Percentiles rank a stretch among this genome's conserved stretches.
Conservation (phyloP, 2,888 invertebrate genomes). For the Lutraria lutraria region DNA sequence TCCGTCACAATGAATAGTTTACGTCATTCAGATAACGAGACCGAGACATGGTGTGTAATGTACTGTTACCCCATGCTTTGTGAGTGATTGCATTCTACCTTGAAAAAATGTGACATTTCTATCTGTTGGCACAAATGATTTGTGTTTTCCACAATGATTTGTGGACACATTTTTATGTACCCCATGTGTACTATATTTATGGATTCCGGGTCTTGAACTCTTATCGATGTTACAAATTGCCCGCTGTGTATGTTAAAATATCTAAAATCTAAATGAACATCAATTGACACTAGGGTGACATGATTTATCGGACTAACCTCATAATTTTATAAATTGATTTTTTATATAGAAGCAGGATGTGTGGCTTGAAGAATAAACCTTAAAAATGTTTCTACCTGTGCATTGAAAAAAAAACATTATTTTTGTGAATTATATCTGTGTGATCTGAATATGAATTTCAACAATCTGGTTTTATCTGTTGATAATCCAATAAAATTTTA, state of each 20-base stretch:
- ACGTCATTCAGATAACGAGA: slow-evolving; percentile 14
- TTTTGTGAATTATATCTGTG: not conserved
- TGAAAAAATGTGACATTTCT: slow-evolving; percentile 31
- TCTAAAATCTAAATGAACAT: not conserved
- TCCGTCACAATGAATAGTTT: slow-evolving; percentile 18
- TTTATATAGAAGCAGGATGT: not conserved
- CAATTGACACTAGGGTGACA: not conserved
- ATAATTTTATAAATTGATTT: slow-evolving; percentile 25
- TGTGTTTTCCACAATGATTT: slow-evolving; percentile 26
- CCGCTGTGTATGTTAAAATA: slow-evolving; percentile 19
- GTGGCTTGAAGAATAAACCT: not conserved
- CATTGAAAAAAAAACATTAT: not conserved
- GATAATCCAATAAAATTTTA: slow-evolving; percentile 41
- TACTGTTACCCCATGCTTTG: slow-evolving; percentile 32
- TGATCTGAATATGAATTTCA: not conserved
- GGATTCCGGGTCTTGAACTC: slow-evolving; percentile 27
- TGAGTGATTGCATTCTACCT: slow-evolving; percentile 31
- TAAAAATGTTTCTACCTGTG: not conserved
- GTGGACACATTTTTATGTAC: slow-evolving; percentile 25
- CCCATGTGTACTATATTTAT: slow-evolving; percentile 30
- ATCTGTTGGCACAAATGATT: slow-evolving; percentile 34
- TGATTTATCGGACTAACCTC: not conserved
- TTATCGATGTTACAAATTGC: slow-evolving; percentile 17
- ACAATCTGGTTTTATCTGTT: slow-evolving; percentile 26
- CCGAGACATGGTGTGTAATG: not conserved